phyloP scores from a whole-genome alignment of 2,888 invertebrate genomes.

The Clitarchus hookeri region DNA sequence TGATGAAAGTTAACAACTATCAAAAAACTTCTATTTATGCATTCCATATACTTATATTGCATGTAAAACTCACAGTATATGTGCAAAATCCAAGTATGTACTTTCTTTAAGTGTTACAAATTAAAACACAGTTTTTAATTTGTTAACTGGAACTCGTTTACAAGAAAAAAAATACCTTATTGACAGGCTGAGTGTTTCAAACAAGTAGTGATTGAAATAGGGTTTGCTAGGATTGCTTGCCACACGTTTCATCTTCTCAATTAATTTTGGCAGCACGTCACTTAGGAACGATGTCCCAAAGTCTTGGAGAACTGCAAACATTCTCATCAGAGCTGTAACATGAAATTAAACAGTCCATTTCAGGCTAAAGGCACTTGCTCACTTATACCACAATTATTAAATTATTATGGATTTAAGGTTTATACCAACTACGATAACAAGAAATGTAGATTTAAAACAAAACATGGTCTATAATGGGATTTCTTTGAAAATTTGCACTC shows the following conservation, averaged over 20 bases:
- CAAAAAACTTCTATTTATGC: too few species aligned
- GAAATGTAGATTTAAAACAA: too few species aligned
- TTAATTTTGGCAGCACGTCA: conserved; percentile 81
- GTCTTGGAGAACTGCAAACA: conserved; percentile 80
- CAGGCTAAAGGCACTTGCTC: neutral
- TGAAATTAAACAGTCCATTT: conserved; percentile 21
- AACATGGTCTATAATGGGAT: too few species aligned
- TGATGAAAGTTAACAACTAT: too few species aligned
- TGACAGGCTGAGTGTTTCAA: conserved; percentile 90
- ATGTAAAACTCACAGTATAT: too few species aligned
- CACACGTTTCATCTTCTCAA: conserved; percentile 78
- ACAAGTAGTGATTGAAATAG: conserved; percentile 97
- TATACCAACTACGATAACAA: neutral
- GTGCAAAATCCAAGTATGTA: too few species aligned
- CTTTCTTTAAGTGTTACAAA: too few species aligned
- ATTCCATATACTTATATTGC: too few species aligned
- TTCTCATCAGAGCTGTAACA: conserved; percentile 83
- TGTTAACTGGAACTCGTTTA: neutral
- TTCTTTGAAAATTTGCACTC: too few species aligned
- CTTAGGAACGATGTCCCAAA: conserved; percentile 78
- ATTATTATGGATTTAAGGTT: neutral
- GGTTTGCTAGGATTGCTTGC: conserved; percentile 95
- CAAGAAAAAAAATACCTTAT: conserved; percentile 65
- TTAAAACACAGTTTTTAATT: too few species aligned
- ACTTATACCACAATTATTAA: neutral